These are phyloP conservation scores for Acomys russatus DNA, from an alignment of 2,797 vertebrate genomes.

Conservation along the genomic window DNA sequence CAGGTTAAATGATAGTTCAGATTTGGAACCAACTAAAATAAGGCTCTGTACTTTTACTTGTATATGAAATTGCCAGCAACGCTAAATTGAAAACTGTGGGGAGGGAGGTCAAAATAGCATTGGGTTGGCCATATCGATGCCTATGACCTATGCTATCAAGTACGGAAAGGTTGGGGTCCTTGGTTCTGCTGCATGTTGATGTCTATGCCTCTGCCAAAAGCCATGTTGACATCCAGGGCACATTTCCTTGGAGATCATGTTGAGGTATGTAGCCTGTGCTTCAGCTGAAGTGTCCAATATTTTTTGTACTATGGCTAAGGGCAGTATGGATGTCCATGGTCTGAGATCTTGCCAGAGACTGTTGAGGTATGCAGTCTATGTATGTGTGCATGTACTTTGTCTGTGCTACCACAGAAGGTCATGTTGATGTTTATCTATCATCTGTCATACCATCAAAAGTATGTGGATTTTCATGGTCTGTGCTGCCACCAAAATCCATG, in stretches of 20 bases:
- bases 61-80: constrained; percentile 38
- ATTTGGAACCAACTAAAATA: constrained; percentile 71
- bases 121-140: background rate
- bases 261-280: background rate
- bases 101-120: constrained; percentile 11
- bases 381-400: background rate
- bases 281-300: background rate
- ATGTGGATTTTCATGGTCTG: background rate
- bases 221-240: background rate
- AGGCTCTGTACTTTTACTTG: constrained; percentile 38
- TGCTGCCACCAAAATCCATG: background rate
- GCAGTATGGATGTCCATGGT: background rate
- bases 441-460: background rate
- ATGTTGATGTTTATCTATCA: background rate
- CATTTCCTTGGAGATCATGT: background rate
- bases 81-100: constrained; percentile 45
- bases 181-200: background rate
- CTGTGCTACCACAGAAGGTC: background rate
- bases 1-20: constrained; percentile 70
- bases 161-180: no score
- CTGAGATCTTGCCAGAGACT: background rate
- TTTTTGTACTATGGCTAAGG: background rate
- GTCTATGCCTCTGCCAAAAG: background rate
- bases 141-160: background rate
- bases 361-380: background rate